These are phyloP conservation scores for Poliocrania exsul DNA, from an alignment of 2,797 vertebrate species.

Conservation along the genomic window DNA sequence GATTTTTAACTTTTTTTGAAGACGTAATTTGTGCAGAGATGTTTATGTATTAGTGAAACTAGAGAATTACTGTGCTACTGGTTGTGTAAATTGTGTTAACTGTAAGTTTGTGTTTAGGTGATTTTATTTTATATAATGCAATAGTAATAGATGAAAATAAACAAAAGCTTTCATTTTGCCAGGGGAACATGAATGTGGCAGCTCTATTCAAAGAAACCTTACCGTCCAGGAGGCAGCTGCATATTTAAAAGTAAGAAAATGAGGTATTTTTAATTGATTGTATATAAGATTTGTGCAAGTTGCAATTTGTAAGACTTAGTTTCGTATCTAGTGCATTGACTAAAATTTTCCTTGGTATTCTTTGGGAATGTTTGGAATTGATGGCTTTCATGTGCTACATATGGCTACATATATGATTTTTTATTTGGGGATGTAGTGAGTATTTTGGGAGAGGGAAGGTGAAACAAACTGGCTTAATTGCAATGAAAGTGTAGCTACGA, in stretches of 20 bases:
- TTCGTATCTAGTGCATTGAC: neutral
- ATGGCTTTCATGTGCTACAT: neutral
- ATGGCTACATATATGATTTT: accelerated
- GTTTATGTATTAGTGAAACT: neutral
- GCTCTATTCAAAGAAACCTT: constrained; percentile 85
- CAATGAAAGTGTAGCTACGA: neutral
- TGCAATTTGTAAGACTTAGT: neutral
- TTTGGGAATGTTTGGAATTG: neutral
- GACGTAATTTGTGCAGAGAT: neutral
- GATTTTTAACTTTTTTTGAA: neutral
- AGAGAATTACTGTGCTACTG: neutral
- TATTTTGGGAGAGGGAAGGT: neutral
- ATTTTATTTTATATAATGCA: constrained; percentile 10
- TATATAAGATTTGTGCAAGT: neutral
- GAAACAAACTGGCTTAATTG: neutral
- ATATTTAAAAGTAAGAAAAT: constrained; percentile 86
- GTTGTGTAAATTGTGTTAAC: neutral
- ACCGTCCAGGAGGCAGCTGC: constrained; percentile 85
- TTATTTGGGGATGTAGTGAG: neutral
- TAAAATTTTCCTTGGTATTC: neutral
- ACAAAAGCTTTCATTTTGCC: constrained; percentile 57
- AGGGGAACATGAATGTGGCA: constrained; percentile 95
- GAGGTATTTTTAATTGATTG: constrained; percentile 21
- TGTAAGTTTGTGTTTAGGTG: neutral
- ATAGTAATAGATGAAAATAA: constrained; percentile 38